A percentile compares a stretch with the other conserved stretches of the same genome.
These are phyloP conservation scores for Epinephelus moara DNA, from an alignment of 2,113 vertebrate species.

Conservation along the genomic window DNA sequence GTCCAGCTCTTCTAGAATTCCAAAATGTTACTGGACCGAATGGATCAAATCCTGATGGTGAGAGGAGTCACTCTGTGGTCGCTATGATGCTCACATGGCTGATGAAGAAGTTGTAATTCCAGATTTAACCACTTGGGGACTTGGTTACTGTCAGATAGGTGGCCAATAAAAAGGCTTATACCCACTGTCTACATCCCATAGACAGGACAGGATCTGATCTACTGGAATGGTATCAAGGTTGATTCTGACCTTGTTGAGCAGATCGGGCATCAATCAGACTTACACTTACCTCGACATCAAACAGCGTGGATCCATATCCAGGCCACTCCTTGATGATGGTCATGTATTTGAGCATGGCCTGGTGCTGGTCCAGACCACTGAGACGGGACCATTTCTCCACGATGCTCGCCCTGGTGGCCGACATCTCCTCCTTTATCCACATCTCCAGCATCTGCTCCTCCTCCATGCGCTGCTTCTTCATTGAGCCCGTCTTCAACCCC, in stretches of 20 bases:
- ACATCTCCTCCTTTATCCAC: constrained; percentile 95
- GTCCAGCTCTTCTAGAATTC: no score
- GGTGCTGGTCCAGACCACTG: constrained; percentile 89
- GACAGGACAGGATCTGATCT: no score
- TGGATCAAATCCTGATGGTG: no score
- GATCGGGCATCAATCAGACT: neutral
- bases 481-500: constrained; percentile 91
- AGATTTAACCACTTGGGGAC: no score
- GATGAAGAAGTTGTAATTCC: no score
- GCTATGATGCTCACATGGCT: no score
- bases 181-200: no score
- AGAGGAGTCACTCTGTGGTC: no score
- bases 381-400: constrained; percentile 92
- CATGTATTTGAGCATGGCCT: constrained; percentile 96
- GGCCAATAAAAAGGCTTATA: no score
- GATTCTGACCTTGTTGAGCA: neutral
- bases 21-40: no score
- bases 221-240: no score
- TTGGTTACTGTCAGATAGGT: no score
- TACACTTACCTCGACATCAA: constrained; percentile 91
- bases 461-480: constrained; percentile 93
- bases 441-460: constrained; percentile 96
- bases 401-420: constrained; percentile 90
- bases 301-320: constrained; percentile 93
- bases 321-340: constrained; percentile 92